Evolutionary conservation across 2,888 invertebrate species (phyloP), one percentile per base, ranked within the genome.

Genomic region (Ochropleura plecta): DNA sequence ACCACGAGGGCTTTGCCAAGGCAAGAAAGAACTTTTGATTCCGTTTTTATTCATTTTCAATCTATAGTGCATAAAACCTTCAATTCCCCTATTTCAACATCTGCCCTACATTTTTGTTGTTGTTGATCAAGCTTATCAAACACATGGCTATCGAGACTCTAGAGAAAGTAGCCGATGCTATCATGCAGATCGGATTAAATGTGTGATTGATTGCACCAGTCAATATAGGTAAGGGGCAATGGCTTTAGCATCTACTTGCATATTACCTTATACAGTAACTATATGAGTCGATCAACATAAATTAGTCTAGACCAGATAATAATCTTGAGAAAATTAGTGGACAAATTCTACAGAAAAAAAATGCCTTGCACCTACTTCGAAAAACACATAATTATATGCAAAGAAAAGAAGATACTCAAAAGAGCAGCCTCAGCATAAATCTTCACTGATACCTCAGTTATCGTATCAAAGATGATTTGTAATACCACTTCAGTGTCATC

Each of bases 31-130:
- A 30, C 30, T 30, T 30, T 30, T 30, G 30, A 30, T 30, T 30
- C 30, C 30, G 30, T 57, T 14, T 30, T 57, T 3, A 57, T 57
- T 30, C 14, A 6, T 14, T 57, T 30, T 7, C 2, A 51, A 30
- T 57, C 14, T 57, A 8, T 3, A 30, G 14, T 57, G 30, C 7
- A 55, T 12, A n/a, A 30, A 40, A 16, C 59, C 18, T 12, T 44
- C n/a, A 62, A 40, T 51, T 10, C 12, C 49, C 49, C 20, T 40
- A 67, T 64, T 64, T 51, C 16, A 10, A 68, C 46, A 67, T 53
- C n/a, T 74, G 78, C 7, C 53, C 78, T 59, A 78, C 20, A 30
- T 78, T 67, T 53, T 59, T 68, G n/a, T 78, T 79, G 30, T 74
- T 65, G 18, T 64, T 64, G 18, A 48, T 73, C 55, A 16, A 46